Percentiles rank a stretch among this genome's conserved stretches.
These are phyloP conservation scores for Epinephelus lanceolatus DNA, from an alignment of 2,113 vertebrate species.

Conservation along the genomic window DNA sequence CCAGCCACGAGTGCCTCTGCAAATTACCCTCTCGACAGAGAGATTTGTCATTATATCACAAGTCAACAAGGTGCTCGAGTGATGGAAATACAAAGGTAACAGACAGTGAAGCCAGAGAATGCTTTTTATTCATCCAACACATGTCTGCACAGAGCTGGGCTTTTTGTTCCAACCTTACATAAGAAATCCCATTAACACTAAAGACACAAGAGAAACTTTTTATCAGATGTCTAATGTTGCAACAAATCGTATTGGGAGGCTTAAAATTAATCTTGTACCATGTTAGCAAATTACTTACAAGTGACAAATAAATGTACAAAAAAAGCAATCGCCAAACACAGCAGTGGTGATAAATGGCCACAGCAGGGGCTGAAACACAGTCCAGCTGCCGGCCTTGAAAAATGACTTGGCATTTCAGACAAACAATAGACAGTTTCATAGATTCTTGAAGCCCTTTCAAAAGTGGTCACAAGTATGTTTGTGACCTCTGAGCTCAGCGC, in stretches of 20 bases:
- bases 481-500: neutral
- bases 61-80: constrained; percentile 17
- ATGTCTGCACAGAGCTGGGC: neutral
- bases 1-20: constrained; percentile 18
- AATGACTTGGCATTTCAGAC: constrained; percentile 3
- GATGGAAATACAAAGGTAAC: constrained; percentile 14
- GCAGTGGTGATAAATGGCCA: constrained; percentile 10
- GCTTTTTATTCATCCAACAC: neutral
- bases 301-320: neutral
- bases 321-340: neutral
- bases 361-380: constrained; percentile 1
- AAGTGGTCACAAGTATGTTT: constrained; percentile 5
- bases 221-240: neutral
- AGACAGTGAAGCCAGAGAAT: neutral
- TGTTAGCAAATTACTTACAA: constrained; percentile 22
- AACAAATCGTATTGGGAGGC: neutral
- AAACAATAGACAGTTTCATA: neutral
- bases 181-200: neutral
- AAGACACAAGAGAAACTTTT: constrained; percentile 1
- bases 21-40: constrained; percentile 31
- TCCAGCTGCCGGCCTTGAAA: constrained; percentile 12
- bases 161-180: neutral
- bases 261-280: neutral
- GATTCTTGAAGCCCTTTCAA: constrained; percentile 7
- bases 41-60: constrained; percentile 15